Conservation (phyloP, 2,113 vertebrate species). For the Australoheros scitulus region DNA sequence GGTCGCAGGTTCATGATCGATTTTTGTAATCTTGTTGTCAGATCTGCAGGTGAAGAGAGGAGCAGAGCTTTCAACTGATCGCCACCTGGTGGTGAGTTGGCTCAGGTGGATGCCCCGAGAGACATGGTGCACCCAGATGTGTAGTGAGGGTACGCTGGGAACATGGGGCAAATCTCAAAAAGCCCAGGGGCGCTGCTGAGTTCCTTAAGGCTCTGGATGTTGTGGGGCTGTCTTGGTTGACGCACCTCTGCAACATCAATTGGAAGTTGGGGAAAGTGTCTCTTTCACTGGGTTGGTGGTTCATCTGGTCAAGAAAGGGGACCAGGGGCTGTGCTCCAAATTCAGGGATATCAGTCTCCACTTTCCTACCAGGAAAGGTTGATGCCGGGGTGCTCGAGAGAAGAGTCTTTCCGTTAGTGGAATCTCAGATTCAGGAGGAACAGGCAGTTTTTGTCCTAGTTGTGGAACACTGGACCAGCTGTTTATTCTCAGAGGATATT, state of each 20-base stretch:
- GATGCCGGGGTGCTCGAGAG: no score
- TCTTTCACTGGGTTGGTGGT: not conserved
- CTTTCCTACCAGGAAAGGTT: not conserved
- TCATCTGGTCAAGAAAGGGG: accelerated
- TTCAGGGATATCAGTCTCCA: not conserved
- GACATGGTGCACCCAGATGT: not conserved
- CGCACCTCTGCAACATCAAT: not conserved
- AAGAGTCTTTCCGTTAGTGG: no score
- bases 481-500: no score
- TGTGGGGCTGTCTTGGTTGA: not conserved
- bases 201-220: not conserved
- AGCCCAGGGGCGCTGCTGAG: not conserved
- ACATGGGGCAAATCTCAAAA: not conserved
- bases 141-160: not conserved
- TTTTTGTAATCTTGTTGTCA: not conserved
- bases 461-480: no score
- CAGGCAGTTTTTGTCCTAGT: no score
- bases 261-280: not conserved
- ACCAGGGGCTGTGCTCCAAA: not conserved
- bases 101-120: not conserved
- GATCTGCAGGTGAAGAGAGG: not conserved
- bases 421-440: no score
- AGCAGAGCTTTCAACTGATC: not conserved
- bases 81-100: not conserved
- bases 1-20: not conserved